A percentile compares a stretch with the other conserved stretches of the same genome.
Conservation (phyloP, 2,113 vertebrate species). For the Platysteira castanea region DNA sequence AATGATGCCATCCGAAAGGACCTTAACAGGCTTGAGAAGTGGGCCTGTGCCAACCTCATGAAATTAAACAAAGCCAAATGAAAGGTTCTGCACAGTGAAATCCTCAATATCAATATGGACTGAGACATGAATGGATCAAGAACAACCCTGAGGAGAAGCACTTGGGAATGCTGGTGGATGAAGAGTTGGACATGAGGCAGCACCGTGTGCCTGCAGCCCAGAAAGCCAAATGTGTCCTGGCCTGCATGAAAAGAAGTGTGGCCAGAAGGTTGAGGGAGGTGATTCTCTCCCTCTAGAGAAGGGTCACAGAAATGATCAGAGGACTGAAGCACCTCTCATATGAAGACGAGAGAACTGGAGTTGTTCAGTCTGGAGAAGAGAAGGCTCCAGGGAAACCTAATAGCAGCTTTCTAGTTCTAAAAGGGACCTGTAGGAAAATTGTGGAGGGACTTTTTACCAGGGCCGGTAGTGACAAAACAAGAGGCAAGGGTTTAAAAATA, state of each 20-base stretch:
- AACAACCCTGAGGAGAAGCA: not conserved
- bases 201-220: not conserved
- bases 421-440: not conserved
- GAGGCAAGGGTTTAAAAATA: not conserved
- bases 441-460: not conserved
- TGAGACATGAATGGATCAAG: not conserved
- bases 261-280: rapidly evolving
- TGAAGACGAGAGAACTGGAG: not conserved
- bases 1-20: not conserved
- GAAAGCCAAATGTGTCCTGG: not conserved
- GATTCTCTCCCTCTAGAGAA: not conserved
- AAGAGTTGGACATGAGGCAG: not conserved
- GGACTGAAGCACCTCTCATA: not conserved
- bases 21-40: not conserved
- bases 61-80: not conserved
- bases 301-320: not conserved
- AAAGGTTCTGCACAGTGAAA: not conserved
- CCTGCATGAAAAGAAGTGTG: rapidly evolving
- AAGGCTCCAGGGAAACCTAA: not conserved
- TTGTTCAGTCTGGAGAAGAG: not conserved
- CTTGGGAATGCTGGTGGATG: not conserved
- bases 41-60: rapidly evolving
- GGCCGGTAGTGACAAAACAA: not conserved
- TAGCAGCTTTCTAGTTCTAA: not conserved
- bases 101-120: not conserved